Conservation (phyloP, 2,888 invertebrate species). For the Cerastis leucographa region DNA sequence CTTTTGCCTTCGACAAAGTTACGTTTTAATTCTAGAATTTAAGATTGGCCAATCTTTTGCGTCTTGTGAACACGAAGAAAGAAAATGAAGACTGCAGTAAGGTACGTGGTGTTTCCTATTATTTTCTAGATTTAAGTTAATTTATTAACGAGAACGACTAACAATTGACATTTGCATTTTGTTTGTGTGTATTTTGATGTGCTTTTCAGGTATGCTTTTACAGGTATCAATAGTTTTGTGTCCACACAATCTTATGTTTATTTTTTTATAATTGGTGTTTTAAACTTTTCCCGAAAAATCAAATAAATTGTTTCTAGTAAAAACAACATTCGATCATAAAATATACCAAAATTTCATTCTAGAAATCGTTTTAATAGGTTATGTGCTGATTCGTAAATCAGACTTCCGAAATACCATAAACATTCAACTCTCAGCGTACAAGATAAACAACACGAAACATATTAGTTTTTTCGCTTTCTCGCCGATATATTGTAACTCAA, state of each 20-base stretch:
- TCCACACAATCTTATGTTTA: conserved; percentile 7
- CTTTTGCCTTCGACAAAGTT: conserved; percentile 82
- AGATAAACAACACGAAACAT: conserved; percentile 66
- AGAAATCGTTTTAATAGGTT: conserved; percentile 42
- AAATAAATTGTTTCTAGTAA: background rate
- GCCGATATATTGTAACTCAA: conserved; percentile 57
- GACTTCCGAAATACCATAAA: conserved; percentile 57
- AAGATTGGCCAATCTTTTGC: conserved; percentile 87
- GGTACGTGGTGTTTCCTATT: conserved; percentile 82
- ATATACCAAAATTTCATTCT: conserved; percentile 32
- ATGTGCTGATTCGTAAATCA: conserved; percentile 54
- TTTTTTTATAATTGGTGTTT: background rate
- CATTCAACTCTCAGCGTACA: conserved; percentile 50
- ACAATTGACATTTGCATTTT: conserved; percentile 79
- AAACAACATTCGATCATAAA: conserved; percentile 11
- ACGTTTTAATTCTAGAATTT: conserved; percentile 77
- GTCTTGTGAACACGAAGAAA: conserved; percentile 76
- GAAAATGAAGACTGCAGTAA: conserved; percentile 73
- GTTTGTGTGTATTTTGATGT: conserved; percentile 84
- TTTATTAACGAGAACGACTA: conserved; percentile 79
- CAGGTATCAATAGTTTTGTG: conserved; percentile 86
- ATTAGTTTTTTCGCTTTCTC: conserved; percentile 68
- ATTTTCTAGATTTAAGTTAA: conserved; percentile 65
- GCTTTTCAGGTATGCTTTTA: conserved; percentile 82
- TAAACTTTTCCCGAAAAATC: background rate